These are phyloP conservation scores for Scrobipalpa atriplicella DNA, from an alignment of 2,888 invertebrate genomes.

Conservation along the genomic window DNA sequence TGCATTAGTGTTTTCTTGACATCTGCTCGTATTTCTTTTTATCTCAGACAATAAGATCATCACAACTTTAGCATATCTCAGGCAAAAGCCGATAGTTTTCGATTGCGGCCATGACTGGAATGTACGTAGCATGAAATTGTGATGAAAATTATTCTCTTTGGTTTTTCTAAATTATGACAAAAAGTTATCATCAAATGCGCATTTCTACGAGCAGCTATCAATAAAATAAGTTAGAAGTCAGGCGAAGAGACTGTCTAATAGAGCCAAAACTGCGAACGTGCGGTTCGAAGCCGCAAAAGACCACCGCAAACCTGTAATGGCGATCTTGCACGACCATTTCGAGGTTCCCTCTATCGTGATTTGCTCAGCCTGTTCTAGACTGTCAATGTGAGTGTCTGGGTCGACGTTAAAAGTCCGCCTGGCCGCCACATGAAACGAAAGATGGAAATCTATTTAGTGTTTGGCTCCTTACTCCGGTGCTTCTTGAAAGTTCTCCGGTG, in stretches of 20 bases:
- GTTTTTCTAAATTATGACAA: background rate
- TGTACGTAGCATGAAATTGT: background rate
- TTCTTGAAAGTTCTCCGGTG: constrained; percentile 41
- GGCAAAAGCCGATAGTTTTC: background rate
- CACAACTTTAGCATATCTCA: constrained; percentile 32
- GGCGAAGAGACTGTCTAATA: constrained; percentile 80
- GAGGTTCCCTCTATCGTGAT: constrained; percentile 99
- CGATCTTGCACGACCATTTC: constrained; percentile 99
- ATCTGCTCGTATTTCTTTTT: constrained; percentile 54
- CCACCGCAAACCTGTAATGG: constrained; percentile 96
- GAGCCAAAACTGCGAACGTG: constrained; percentile 80
- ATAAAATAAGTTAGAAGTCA: constrained; percentile 69
- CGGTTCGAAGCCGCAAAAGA: constrained; percentile 81
- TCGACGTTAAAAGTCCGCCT: constrained; percentile 99
- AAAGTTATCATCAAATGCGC: background rate
- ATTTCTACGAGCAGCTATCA: constrained; percentile 67
- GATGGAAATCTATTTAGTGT: constrained; percentile 71
- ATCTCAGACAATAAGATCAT: constrained; percentile 18
- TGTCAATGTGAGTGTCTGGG: constrained; percentile 98
- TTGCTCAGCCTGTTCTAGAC: constrained; percentile 98
- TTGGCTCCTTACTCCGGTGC: constrained; percentile 25
- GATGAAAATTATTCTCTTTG: background rate
- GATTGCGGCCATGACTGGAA: background rate
- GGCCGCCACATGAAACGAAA: constrained; percentile 82
- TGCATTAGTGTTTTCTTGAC: constrained; percentile 67